Base-by-base conservation (phyloP, 2,113 vertebrate genomes). In the Anoplopoma fimbria region DNA sequence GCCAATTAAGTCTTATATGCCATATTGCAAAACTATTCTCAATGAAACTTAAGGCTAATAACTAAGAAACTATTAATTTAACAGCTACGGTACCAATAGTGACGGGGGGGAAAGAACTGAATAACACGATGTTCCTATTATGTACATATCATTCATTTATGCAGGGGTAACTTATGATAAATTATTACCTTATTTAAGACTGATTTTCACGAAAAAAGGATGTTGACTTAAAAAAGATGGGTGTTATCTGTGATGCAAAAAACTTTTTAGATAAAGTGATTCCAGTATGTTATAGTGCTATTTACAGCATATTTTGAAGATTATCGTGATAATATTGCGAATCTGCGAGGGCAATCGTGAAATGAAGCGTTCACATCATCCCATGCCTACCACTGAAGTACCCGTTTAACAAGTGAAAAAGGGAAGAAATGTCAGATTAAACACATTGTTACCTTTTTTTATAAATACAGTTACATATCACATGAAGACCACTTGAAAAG, bases 1-100 rank as follows among this genome's bases (percentile, higher is more conserved):
- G 69, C 81, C 69, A 69, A 87, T 87, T 85, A 85, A 79, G 51
- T 87, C 40, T 33, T 13, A 77, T n/a, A 58, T 25, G 19, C 6
- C 1, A 72, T 51, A 34, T 10, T 27, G 15, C 47, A 83, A 64
- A 76, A 74, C 9, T 68, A 34, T 17, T 78, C 36, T 71, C 21
- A 23, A n/a, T 27, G 6, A 68, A 12, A 75, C 23, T 64, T n/a
- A n/a, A n/a, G n/a, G n/a, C n/a, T n/a, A n/a, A n/a, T n/a, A n/a
- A n/a, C n/a, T n/a, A n/a, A n/a, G n/a, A n/a, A n/a, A n/a, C 23
- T 64, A 36, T 65, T 36, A 29, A 15, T n/a, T 42, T 42, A 15
- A 7, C 42, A 40, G 53, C 38, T 34, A 42, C 17, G 0, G 47
- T 45, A 25, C 2, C 33, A 38, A 10, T 61, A 31, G 4, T 10